These are phyloP conservation scores for Trematomus bernacchii DNA, from an alignment of 2,797 vertebrate genomes.

Conservation along the genomic window DNA sequence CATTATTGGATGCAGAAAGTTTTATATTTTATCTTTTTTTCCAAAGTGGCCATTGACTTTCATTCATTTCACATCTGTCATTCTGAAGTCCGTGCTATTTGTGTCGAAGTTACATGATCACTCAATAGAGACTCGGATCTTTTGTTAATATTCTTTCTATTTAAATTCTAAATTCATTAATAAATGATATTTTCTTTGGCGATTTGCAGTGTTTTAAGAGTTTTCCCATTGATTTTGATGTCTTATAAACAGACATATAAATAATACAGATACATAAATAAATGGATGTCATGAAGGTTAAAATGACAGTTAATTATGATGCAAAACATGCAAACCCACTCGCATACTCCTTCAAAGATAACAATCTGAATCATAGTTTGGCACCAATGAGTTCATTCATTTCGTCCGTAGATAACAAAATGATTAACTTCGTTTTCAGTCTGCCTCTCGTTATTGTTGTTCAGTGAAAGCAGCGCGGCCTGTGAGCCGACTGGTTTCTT, in stretches of 20 bases:
- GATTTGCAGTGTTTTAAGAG: background rate
- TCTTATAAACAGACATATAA: background rate
- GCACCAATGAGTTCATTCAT: slow-evolving; percentile 38
- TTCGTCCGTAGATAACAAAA: slow-evolving; percentile 53
- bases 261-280: background rate
- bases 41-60: background rate
- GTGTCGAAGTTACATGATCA: background rate
- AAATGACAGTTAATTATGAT: background rate
- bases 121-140: background rate
- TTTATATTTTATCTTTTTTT: background rate
- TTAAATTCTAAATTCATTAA: background rate
- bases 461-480: slow-evolving; percentile 65
- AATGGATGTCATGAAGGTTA: background rate
- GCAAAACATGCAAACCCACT: slow-evolving; percentile 12
- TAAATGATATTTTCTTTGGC: background rate
- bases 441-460: slow-evolving; percentile 59
- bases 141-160: background rate
- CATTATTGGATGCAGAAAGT: background rate
- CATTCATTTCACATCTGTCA: background rate
- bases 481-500: slow-evolving; percentile 75
- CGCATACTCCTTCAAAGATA: background rate
- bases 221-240: background rate
- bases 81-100: background rate
- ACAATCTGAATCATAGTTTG: slow-evolving; percentile 26
- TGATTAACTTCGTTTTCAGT: slow-evolving; percentile 61